A percentile compares a stretch with the other conserved stretches of the same genome.
Evolutionary conservation across 2,113 vertebrate species (phyloP).

Genomic region (Nycticebus coucang): DNA sequence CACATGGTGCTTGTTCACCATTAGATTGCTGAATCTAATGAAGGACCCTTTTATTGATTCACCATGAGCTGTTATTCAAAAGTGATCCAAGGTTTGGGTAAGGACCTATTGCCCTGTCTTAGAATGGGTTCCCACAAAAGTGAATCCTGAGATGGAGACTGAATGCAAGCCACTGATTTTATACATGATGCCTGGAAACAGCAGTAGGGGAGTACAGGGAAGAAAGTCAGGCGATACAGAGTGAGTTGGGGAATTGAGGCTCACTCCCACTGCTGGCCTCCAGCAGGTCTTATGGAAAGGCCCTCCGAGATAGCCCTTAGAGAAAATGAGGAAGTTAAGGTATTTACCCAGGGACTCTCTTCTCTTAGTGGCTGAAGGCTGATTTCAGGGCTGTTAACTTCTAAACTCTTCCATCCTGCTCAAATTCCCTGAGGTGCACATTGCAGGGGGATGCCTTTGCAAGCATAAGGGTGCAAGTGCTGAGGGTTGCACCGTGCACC

Average conservation of each 20-base stretch:
- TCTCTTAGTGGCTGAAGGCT: background rate
- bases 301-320: background rate
- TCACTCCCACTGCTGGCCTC: background rate
- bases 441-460: background rate
- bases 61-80: background rate
- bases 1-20: background rate
- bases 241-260: rapidly evolving
- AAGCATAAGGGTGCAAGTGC: background rate
- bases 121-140: background rate
- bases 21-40: background rate
- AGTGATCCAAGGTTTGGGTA: background rate
- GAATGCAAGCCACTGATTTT: background rate
- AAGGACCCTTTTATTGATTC: background rate
- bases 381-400: background rate
- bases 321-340: background rate
- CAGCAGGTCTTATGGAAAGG: background rate
- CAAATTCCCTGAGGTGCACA: background rate
- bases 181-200: background rate
- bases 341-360: background rate
- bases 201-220: background rate
- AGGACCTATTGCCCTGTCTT: background rate
- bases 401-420: background rate
- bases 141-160: background rate
- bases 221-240: background rate
- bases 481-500: background rate